Base-by-base conservation (phyloP, 2,797 vertebrate genomes). In the Cyprinodon diabolis region DNA sequence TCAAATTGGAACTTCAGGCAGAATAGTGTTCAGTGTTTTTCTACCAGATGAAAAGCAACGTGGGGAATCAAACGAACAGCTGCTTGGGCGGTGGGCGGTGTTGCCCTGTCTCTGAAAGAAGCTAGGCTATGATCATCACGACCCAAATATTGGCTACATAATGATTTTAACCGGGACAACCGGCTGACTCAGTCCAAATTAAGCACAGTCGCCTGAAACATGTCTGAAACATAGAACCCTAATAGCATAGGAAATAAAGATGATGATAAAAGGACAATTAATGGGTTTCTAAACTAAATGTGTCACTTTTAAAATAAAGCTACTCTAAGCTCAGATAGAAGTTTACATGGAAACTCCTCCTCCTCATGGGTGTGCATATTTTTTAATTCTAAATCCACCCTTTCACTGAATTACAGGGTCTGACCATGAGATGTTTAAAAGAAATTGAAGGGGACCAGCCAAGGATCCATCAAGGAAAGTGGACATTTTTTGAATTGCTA, bases 111-210 rank as follows among this genome's bases (percentile, higher is more conserved):
- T 87, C 84, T 77, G 73, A 78, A 86, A 79, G 81, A 73, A 90
- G 83, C 79, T 77, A 85, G 82, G 80, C 87, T 90, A 68, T 91
- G 88, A 93, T 94, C 91, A 91, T 87, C 87, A 17, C 86, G 79
- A 83, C 35, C 73, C 72, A 82, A 63, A 70, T 37, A 11, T 7
- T 55, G 62, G 84, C 80, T 63, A 55, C 79, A 57, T 58, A 87
- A 78, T 17, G 81, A 73, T 79, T 82, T 49, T 25, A 78, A 75
- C 81, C 77, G 73, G 81, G 71, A 78, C 74, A 6, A 80, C 77
- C 66, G 79, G 66, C 72, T 56, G 82, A 78, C 81, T 70, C 79
- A 58, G 75, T 76, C 70, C 70, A 85, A 84, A 89, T 91, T 79
- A 87, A 76, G 79, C 48, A 48, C 63, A 35, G 73, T 66, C 85